Conservation (phyloP, 23 tunicate species). For the Trididemnum nubilum region DNA sequence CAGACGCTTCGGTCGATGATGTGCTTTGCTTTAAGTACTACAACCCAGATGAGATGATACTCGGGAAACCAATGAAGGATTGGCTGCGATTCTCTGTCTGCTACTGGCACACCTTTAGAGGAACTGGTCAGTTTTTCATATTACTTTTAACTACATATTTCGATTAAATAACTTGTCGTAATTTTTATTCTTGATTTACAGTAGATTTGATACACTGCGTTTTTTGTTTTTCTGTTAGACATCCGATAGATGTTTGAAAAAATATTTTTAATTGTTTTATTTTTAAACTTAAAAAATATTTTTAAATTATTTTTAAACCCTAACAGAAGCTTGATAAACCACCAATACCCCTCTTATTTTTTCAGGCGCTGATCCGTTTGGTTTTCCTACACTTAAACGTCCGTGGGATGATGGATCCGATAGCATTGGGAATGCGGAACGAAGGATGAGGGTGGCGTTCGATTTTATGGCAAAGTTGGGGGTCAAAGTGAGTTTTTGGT, state of each 20-base stretch:
- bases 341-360: too few relatives aligned
- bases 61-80: constrained; percentile 87
- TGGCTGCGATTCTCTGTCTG: constrained; percentile 93
- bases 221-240: not conserved
- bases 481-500: constrained; percentile 52
- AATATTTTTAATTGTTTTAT: too few relatives aligned
- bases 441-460: constrained; percentile 86
- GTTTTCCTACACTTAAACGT: constrained; percentile 81
- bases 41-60: constrained; percentile 80
- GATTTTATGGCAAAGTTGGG: constrained; percentile 92
- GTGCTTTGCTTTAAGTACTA: constrained; percentile 83
- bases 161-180: not conserved
- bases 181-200: not conserved
- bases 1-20: constrained; percentile 85
- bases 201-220: not conserved
- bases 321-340: too few relatives aligned
- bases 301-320: too few relatives aligned
- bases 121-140: constrained; percentile 66
- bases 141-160: too few relatives aligned
- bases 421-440: constrained; percentile 88
- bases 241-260: too few relatives aligned
- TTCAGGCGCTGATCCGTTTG: constrained; percentile 95
- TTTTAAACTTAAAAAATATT: too few relatives aligned
- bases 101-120: constrained; percentile 96
- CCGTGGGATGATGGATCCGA: constrained; percentile 93